Percentiles rank a stretch among this genome's conserved stretches.
Evolutionary conservation across 2,888 invertebrate genomes (phyloP).

Genomic region (Xestia c-nigrum): DNA sequence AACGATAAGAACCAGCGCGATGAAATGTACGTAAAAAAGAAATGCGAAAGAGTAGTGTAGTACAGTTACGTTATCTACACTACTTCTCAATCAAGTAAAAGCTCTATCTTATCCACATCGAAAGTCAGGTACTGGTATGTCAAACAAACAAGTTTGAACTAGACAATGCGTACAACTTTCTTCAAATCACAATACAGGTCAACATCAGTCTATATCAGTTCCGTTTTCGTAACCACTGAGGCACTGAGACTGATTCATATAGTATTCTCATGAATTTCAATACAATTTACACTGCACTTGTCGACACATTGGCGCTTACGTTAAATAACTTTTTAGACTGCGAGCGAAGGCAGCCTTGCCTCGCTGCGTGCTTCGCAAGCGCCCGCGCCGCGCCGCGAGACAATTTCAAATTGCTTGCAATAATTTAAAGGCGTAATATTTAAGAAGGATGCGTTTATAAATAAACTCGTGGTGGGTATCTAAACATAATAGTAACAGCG

Average conservation of each 20-base stretch:
- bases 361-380: constrained; percentile 38
- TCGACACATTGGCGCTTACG: constrained; percentile 71
- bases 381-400: constrained; percentile 79
- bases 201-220: constrained; percentile 48
- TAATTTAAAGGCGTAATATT: constrained; percentile 81
- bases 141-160: constrained; percentile 46
- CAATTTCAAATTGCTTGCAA: constrained; percentile 84
- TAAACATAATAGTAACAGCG: constrained; percentile 79
- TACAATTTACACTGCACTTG: constrained; percentile 72
- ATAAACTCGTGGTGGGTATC: constrained; percentile 77
- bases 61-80: constrained; percentile 56
- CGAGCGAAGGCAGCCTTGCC: constrained; percentile 51
- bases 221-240: constrained; percentile 48
- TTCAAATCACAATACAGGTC: constrained; percentile 45
- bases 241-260: constrained; percentile 36
- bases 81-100: constrained; percentile 64
- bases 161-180: constrained; percentile 57
- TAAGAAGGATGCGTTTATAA: constrained; percentile 82
- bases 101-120: constrained; percentile 56
- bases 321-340: constrained; percentile 72
- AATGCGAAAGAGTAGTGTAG: constrained; percentile 7
- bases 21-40: not conserved
- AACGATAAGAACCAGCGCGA: not conserved
- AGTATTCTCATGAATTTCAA: constrained; percentile 57
- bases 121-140: constrained; percentile 46